Percentiles rank a stretch among this genome's conserved stretches.
These are phyloP conservation scores for Mobula hypostoma DNA, from an alignment of 2,113 vertebrate species.

Conservation along the genomic window DNA sequence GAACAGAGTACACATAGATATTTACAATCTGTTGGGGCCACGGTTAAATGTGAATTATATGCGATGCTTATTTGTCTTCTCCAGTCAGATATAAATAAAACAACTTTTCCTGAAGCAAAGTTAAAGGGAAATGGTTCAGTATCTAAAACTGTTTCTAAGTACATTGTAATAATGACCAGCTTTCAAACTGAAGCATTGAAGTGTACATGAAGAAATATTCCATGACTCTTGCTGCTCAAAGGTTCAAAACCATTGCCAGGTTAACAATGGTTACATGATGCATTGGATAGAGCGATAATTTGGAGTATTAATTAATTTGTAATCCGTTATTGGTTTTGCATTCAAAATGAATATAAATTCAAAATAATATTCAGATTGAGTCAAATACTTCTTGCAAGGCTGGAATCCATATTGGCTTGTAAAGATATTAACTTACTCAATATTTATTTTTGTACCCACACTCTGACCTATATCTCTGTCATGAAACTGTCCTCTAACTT, in stretches of 20 bases:
- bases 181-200: background rate
- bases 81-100: slow-evolving; percentile 89
- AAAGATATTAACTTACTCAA: background rate
- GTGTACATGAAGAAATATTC: slow-evolving; percentile 33
- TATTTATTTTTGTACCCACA: no score
- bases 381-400: background rate
- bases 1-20: slow-evolving; percentile 90
- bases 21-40: slow-evolving; percentile 90
- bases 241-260: background rate
- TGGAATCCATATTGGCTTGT: no score
- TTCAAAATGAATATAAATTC: background rate
- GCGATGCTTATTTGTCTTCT: slow-evolving; percentile 94
- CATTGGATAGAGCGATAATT: background rate
- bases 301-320: background rate
- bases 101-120: slow-evolving; percentile 63
- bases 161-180: background rate
- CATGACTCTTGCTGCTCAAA: background rate
- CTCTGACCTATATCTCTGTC: no score
- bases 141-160: slow-evolving; percentile 29
- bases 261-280: background rate
- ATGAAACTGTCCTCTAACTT: no score
- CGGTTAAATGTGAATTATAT: slow-evolving; percentile 85
- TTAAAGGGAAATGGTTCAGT: slow-evolving; percentile 9
- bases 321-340: background rate
- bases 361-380: background rate